Evolutionary conservation across 2,888 invertebrate genomes (phyloP).

Genomic region (Pristionchus arcanus): DNA sequence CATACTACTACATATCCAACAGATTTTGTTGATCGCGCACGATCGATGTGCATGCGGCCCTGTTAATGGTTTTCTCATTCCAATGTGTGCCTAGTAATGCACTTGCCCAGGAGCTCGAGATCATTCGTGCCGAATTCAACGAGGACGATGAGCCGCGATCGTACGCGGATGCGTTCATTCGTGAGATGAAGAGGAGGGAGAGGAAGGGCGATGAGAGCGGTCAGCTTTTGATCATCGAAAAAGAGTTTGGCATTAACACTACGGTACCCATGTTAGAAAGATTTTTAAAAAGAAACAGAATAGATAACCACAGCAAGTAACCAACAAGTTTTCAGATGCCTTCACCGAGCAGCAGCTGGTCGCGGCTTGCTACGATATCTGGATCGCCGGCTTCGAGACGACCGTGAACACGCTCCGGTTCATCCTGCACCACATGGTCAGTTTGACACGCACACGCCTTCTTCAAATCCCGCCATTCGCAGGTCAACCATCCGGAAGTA

Average conservation of each 20-base stretch:
- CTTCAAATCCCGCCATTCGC: background rate
- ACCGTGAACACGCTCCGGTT: conserved; percentile 27
- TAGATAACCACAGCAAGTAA: too few relatives aligned
- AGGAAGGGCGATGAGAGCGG: background rate
- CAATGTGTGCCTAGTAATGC: too few relatives aligned
- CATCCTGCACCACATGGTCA: background rate
- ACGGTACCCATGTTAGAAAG: background rate
- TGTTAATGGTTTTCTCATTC: too few relatives aligned
- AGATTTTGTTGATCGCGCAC: too few relatives aligned
- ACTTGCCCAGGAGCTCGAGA: background rate
- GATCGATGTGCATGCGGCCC: too few relatives aligned
- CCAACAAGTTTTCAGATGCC: background rate
- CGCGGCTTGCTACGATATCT: conserved; percentile 1
- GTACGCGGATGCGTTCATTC: background rate
- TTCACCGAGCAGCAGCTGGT: conserved; percentile 16
- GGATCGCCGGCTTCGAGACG: conserved; percentile 46
- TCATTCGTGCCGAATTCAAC: background rate
- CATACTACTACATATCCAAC: too few relatives aligned
- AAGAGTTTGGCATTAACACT: too few relatives aligned
- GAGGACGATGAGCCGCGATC: background rate
- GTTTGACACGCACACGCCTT: too few relatives aligned
- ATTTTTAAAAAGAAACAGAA: too few relatives aligned
- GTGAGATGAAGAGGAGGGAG: conserved; percentile 31
- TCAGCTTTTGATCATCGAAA: background rate
- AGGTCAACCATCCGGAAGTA: background rate